Conservation (phyloP, 1,140 invertebrate genomes). For the Globodera rostochiensis region DNA sequence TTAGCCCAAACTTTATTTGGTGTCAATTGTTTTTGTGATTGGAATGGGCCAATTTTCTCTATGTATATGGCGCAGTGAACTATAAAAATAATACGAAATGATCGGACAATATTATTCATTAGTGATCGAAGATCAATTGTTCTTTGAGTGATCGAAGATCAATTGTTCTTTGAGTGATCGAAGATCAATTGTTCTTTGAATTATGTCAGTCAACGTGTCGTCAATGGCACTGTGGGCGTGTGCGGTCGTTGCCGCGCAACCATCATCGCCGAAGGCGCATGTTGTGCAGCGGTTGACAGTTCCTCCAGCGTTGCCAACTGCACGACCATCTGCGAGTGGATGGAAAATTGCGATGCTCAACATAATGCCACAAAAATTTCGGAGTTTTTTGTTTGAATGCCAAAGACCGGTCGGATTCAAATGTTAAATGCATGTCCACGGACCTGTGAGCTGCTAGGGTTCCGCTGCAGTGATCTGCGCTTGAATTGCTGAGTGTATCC, state of each 20-base stretch:
- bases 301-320: conserved; percentile 7
- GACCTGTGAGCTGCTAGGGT: conserved; percentile 5
- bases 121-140: too few relatives aligned
- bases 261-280: neutral
- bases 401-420: neutral
- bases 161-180: too few relatives aligned
- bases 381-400: too few relatives aligned
- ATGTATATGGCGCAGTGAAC: too few relatives aligned
- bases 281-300: neutral
- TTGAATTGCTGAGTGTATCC: conserved; percentile 46
- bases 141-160: too few relatives aligned
- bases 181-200: too few relatives aligned
- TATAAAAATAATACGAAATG: neutral
- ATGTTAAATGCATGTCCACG: neutral
- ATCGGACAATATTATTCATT: neutral
- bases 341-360: too few relatives aligned
- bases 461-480: conserved; percentile 37
- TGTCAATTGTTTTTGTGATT: neutral
- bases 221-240: conserved; percentile 3
- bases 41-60: too few relatives aligned
- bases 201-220: neutral
- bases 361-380: too few relatives aligned
- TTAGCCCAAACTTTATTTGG: neutral
- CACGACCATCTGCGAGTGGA: neutral
- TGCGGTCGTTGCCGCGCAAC: neutral